Conservation (phyloP, 1,140 invertebrate species). For the Oryctes rhinoceros region DNA sequence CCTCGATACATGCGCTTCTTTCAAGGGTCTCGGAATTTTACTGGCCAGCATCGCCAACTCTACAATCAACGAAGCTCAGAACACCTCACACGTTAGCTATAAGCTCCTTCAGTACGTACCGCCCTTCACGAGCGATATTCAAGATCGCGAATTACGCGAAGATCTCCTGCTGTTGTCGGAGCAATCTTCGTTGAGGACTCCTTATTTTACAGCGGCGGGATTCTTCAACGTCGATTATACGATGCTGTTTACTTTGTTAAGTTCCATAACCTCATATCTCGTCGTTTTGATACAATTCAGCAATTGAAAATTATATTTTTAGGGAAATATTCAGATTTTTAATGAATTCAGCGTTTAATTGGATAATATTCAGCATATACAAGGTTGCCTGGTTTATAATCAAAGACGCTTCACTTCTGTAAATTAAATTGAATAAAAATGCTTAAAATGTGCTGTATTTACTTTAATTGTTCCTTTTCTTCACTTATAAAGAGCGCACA, state of each 20-base stretch:
- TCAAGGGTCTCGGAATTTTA: constrained; percentile 1
- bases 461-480: no score
- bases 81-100: background rate
- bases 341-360: no score
- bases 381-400: no score
- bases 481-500: no score
- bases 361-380: no score
- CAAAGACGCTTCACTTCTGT: no score
- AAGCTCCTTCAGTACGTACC: background rate
- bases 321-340: no score
- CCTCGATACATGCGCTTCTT: no score
- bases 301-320: background rate
- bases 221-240: constrained; percentile 42
- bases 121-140: background rate
- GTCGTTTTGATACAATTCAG: constrained; percentile 39
- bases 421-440: no score
- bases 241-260: constrained; percentile 27
- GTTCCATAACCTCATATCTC: constrained; percentile 37
- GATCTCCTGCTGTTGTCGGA: constrained; percentile 30
- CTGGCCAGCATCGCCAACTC: background rate
- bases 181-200: constrained; percentile 24
- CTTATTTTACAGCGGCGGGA: constrained; percentile 37
- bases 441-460: no score
- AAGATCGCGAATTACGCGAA: constrained; percentile 7
- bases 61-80: constrained; percentile 16